A percentile compares a stretch with the other conserved stretches of the same genome.
Evolutionary conservation across 1,140 invertebrate species (phyloP).

Genomic region (Saccostrea echinata): DNA sequence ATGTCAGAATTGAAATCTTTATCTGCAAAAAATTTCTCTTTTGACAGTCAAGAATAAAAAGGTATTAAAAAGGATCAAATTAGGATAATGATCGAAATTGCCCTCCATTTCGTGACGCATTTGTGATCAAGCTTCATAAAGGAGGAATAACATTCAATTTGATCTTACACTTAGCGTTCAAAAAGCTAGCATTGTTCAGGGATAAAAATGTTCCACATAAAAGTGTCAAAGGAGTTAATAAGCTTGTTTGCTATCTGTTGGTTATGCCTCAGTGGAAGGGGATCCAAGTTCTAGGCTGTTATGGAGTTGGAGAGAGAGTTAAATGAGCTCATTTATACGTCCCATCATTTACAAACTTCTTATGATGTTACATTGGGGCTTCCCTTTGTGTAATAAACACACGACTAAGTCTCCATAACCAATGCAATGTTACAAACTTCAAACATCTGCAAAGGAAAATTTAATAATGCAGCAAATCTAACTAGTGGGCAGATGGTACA

Average conservation of each 20-base stretch:
- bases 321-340: not conserved
- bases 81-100: constrained; percentile 21
- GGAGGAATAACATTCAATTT: not conserved
- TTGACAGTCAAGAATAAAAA: constrained; percentile 23
- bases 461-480: not conserved
- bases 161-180: not conserved
- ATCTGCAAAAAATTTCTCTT: not conserved
- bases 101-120: not conserved
- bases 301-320: not conserved
- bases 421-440: not conserved
- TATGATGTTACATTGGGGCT: not conserved
- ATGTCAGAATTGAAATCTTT: constrained; percentile 8
- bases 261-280: not conserved
- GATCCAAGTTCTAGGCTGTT: not conserved
- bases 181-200: not conserved
- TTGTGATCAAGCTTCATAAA: not conserved
- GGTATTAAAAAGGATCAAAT: not conserved
- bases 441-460: not conserved
- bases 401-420: not conserved
- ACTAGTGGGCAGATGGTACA: not conserved
- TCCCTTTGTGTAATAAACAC: not conserved
- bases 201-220: not conserved
- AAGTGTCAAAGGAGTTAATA: constrained; percentile 17
- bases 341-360: not conserved
- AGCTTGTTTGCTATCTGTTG: not conserved